These are phyloP conservation scores for Diploscapter pachys DNA, from an alignment of 1,140 invertebrate species.

Conservation along the genomic window DNA sequence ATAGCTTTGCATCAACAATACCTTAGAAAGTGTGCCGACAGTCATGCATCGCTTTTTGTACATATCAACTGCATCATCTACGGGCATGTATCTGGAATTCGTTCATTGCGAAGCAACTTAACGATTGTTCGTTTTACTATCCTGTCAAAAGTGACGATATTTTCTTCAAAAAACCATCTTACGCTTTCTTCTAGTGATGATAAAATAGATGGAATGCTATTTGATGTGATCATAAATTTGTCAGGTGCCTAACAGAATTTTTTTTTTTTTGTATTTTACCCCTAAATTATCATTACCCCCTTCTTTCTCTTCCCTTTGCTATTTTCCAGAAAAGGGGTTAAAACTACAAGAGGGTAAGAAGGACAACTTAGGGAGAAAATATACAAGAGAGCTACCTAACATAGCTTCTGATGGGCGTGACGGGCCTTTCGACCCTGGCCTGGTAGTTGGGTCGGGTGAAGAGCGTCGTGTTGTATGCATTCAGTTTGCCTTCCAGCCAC, in stretches of 20 bases:
- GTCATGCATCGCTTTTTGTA: slow-evolving; percentile 46
- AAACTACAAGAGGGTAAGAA: too few relatives aligned
- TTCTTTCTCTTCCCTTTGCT: neutral
- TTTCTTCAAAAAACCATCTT: neutral
- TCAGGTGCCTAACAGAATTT: too few relatives aligned
- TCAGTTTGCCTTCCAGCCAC: slow-evolving; percentile 42
- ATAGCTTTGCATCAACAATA: neutral
- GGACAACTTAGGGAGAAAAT: too few relatives aligned
- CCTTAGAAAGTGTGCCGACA: slow-evolving; percentile 41
- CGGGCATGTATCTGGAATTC: slow-evolving; percentile 37
- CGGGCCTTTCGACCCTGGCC: slow-evolving; percentile 35
- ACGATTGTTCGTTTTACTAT: too few relatives aligned
- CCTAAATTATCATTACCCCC: neutral
- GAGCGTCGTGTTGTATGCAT: slow-evolving; percentile 38
- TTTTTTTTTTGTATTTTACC: too few relatives aligned
- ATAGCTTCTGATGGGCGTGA: slow-evolving; percentile 38
- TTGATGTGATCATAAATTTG: too few relatives aligned
- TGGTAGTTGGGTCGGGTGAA: slow-evolving; percentile 36
- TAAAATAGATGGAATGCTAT: too few relatives aligned
- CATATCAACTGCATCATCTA: slow-evolving; percentile 43
- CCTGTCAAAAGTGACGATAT: too few relatives aligned
- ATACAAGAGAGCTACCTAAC: slow-evolving; percentile 11
- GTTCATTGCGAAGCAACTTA: too few relatives aligned
- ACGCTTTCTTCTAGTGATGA: neutral
- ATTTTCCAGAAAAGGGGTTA: too few relatives aligned